Evolutionary conservation across 1,140 invertebrate species (phyloP), one percentile per base, ranked within the genome.

Genomic region (Leguminivora glycinivorella): DNA sequence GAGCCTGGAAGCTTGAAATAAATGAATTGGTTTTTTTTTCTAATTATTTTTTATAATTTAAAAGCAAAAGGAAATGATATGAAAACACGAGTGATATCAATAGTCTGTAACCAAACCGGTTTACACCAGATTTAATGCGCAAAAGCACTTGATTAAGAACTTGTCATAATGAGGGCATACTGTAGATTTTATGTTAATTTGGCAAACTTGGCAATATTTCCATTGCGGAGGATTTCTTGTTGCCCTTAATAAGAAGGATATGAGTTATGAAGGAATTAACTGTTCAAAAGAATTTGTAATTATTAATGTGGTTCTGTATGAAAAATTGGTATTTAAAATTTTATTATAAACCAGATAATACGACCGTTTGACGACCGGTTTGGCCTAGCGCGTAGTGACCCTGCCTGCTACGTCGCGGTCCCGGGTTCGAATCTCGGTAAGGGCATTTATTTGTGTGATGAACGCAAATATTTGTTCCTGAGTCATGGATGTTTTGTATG

Each of bases 171-270:
- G 47, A n/a, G 47, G 47, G 47, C 47, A 17, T n/a, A 7, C 1
- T 52, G 19, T 19, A n/a, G 17, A 43, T 19, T 52, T 52, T 52
- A 19, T 52, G 47, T 52, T 19, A 52, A 52, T 52, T 52, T n/a
- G 0, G 40, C 1, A 43, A 43, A 43, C 40, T 43, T n/a, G 40
- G 40, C 40, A 43, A 43, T 52, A 52, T 52, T 52, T 52, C 17
- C 47, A 52, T 52, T 5, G 47, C n/a, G 17, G 47, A 52, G 47
- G 47, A 47, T 52, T 52, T 52, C 9, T 19, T 52, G 22, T 52
- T 52, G 47, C 47, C 47, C 47, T 52, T 52, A 52, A 52, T 47
- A 52, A 52, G 47, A 52, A 22, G 47, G 47, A 22, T 22, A 22
- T 52, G 47, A 52, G 47, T 52, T 52, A 52, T 52, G 47, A n/a